Percentiles rank a stretch among this genome's conserved stretches.
Evolutionary conservation across 2,113 vertebrate species (phyloP).

Genomic region (Sorex fumeus): DNA sequence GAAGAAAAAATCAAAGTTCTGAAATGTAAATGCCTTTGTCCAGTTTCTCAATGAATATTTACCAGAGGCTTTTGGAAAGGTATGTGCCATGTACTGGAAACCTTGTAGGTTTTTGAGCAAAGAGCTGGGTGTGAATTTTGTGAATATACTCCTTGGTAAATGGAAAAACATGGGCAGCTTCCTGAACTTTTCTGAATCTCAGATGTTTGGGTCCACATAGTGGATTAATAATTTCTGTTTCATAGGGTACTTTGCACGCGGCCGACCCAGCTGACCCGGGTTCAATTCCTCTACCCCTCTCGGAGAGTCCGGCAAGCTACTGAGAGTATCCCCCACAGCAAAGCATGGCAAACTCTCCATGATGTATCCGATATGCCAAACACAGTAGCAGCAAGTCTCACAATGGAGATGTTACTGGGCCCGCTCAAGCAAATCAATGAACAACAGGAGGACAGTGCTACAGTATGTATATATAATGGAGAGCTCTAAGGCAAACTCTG

Average conservation of each 20-base stretch:
- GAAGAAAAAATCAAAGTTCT: constrained; percentile 67
- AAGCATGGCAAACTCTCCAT: too few relatives aligned
- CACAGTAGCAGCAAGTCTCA: too few relatives aligned
- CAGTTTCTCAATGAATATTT: not conserved
- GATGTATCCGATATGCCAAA: too few relatives aligned
- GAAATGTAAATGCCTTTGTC: constrained; percentile 32
- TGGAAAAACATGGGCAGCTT: not conserved
- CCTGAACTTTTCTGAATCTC: constrained; percentile 14
- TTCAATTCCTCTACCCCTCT: too few relatives aligned
- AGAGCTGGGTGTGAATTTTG: not conserved
- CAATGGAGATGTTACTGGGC: too few relatives aligned
- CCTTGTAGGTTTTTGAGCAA: not conserved
- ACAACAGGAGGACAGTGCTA: too few relatives aligned
- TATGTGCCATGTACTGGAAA: not conserved
- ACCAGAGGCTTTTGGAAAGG: not conserved
- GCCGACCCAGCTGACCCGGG: too few relatives aligned
- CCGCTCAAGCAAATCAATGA: too few relatives aligned
- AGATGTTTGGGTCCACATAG: not conserved
- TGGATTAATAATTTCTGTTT: not conserved
- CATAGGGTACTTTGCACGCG: not conserved
- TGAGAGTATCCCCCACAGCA: too few relatives aligned
- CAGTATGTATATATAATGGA: not conserved
- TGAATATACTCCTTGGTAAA: not conserved
- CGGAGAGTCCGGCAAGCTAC: too few relatives aligned
- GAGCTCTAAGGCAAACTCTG: not conserved